Evolutionary conservation across 1,140 invertebrate species (phyloP), one percentile per base, ranked within the genome.

Genomic region (Camponotus vicinus): DNA sequence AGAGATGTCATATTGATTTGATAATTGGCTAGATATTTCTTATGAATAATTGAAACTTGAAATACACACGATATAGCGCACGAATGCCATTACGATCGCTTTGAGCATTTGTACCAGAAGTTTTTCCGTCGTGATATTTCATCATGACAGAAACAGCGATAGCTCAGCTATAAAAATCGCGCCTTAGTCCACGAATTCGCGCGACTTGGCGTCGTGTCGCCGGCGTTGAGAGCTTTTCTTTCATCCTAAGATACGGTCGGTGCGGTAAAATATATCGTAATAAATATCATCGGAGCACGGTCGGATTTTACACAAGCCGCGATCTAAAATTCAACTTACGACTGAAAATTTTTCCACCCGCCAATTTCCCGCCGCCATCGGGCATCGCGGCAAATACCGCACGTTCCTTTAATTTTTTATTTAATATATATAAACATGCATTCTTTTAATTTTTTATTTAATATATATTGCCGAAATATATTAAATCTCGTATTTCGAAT

Each of bases 101-200:
- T n/a, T 37, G 55, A 73, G 69, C 69, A 83, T 83, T 52, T 75
- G 79, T 83, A 83, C 52, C 69, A 61, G 27, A 82, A 82, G 67
- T 82, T 75, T 55, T 49, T 45, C 40, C 55, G 40, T 49, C 40
- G 79, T 75, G 79, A 83, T 83, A 83, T 83, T 75, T 83, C 55
- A 83, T 40, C 69, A 13, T 75, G 79, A 83, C 79, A 83, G 79
- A 83, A 83, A 75, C 79, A 75, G 79, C 67, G 79, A 83, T 73
- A 75, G 79, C 67, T 83, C 79, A 75, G 79, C 79, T 75, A 83
- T 83, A 83, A 83, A 83, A 83, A 83, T 83, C 55, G 79, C 79
- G 69, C 69, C 63, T 83, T 75, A 61, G 79, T 75, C 55, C 55
- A 75, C 79, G 79, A 83, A 83, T 83, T 83, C 79, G 79, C 55